Conservation (phyloP, 2,797 vertebrate species). For the Amblyopsis hoosieri region DNA sequence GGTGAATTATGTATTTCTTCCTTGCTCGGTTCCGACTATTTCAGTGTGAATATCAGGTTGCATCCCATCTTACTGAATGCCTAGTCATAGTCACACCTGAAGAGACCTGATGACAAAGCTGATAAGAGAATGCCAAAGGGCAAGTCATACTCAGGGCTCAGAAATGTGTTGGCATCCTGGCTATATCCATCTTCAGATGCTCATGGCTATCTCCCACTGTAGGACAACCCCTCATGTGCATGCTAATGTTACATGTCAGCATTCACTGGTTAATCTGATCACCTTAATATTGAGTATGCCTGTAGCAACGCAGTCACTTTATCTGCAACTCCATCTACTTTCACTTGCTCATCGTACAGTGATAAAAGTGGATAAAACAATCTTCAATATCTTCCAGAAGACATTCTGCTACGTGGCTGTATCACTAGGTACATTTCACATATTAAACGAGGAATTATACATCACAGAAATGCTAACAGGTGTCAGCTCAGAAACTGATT, state of each 20-base stretch:
- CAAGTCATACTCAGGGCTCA: slow-evolving; percentile 55
- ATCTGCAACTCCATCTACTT: slow-evolving; percentile 5
- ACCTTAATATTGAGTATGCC: slow-evolving; percentile 3
- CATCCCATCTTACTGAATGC: slow-evolving; percentile 36
- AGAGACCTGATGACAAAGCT: slow-evolving; percentile 73
- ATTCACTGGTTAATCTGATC: slow-evolving; percentile 30
- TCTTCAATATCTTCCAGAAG: slow-evolving; percentile 44
- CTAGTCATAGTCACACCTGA: slow-evolving; percentile 59
- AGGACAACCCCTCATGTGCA: slow-evolving; percentile 37
- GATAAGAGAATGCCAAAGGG: slow-evolving; percentile 65
- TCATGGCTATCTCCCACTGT: slow-evolving; percentile 39
- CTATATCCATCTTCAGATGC: slow-evolving; percentile 74
- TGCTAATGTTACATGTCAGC: slow-evolving; percentile 49
- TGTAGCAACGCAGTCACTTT: slow-evolving; percentile 1
- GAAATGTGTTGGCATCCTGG: slow-evolving; percentile 74
- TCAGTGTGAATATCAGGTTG: slow-evolving; percentile 27
- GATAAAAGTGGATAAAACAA: slow-evolving; percentile 34
- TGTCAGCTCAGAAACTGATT: slow-evolving; percentile 48
- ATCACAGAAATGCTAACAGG: slow-evolving; percentile 49
- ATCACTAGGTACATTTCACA: too few relatives aligned
- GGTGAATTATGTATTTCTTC: not conserved
- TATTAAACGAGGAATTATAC: slow-evolving; percentile 34
- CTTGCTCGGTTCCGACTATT: slow-evolving; percentile 18
- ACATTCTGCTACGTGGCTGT: slow-evolving; percentile 23
- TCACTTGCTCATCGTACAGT: slow-evolving; percentile 5